Evolutionary conservation across 1,140 invertebrate genomes (phyloP), one percentile per base, ranked within the genome.

Genomic region (Schlechtendalia chinensis): DNA sequence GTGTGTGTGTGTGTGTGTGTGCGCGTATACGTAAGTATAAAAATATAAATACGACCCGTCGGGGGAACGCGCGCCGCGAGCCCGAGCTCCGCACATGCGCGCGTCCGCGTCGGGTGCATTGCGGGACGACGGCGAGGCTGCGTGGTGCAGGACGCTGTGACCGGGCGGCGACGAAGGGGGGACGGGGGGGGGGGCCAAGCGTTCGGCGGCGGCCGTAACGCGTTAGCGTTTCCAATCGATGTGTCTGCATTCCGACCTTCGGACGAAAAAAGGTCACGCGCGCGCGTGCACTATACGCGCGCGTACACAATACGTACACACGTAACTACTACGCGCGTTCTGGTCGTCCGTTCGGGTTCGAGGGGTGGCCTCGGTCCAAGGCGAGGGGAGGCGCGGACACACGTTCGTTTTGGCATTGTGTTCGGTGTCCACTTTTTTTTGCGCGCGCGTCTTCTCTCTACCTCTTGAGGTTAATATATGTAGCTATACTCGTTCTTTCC

Each of bases 191-290:
- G n/a, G n/a, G n/a, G n/a, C n/a, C n/a, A n/a, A n/a, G n/a, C n/a
- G n/a, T n/a, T n/a, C n/a, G n/a, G 32, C 32, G 32, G 32, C 32
- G 32, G 32, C 32, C 32, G 32, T 39, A n/a, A 39, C 24, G n/a
- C 6, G 59, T 77, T 77, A 77, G 14, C 56, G 59, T 77, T 47
- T 59, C 56, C 74, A 77, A 77, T 58, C 74, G 74, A 77, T 58
- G 72, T 75, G 72, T 75, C 72, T 75, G 56, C 74, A 59, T 77
- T 77, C 74, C 74, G 74, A 77, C 74, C 74, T 77, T 77, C 74
- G 45, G 74, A 77, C 74, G 32, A 45, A 45, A 77, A 77, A 77
- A 59, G 54, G 54, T 75, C 72, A 75, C 71, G 54, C 69, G 24
- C 69, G 53, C 47, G 2, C 54, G 19, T 29, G 5, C 47, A 1